These are phyloP conservation scores for Caenorhabditis sp. DNA, from an alignment of 2,888 invertebrate species.

Conservation along the genomic window DNA sequence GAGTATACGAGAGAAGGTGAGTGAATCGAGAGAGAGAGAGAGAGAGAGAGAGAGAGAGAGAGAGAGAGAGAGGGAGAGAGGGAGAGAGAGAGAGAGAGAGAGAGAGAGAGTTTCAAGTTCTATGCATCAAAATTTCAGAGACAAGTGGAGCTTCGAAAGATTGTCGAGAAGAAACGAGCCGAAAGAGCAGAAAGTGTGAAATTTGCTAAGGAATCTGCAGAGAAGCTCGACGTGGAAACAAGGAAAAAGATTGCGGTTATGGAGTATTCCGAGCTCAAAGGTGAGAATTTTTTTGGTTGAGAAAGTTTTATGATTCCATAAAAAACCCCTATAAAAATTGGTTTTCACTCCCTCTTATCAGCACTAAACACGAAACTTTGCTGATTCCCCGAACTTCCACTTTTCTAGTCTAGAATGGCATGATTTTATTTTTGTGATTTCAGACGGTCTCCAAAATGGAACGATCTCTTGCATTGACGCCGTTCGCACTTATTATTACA, in stretches of 20 bases:
- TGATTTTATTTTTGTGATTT: conserved; percentile 46
- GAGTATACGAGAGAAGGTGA: conserved; percentile 51
- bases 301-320: no score
- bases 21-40: no score
- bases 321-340: conserved; percentile 20
- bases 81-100: no score
- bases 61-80: no score
- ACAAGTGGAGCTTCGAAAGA: conserved; percentile 66
- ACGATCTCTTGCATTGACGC: conserved; percentile 70
- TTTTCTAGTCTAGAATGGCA: conserved; percentile 27
- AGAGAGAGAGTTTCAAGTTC: not conserved
- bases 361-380: not conserved
- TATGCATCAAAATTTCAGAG: conserved; percentile 49
- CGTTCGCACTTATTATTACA: conserved; percentile 71
- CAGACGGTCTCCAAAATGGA: conserved; percentile 73
- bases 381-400: conserved; percentile 2
- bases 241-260: conserved; percentile 66
- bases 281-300: conserved; percentile 39
- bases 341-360: conserved; percentile 23
- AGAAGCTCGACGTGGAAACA: conserved; percentile 55
- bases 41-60: no score
- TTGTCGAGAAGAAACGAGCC: conserved; percentile 59
- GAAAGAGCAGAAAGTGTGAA: conserved; percentile 71
- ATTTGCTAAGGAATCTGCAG: conserved; percentile 62
- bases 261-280: conserved; percentile 67